Percentiles rank a stretch among this genome's conserved stretches.
phyloP scores from a whole-genome alignment of 1,140 invertebrate species.

The Hesperophylax magnus region DNA sequence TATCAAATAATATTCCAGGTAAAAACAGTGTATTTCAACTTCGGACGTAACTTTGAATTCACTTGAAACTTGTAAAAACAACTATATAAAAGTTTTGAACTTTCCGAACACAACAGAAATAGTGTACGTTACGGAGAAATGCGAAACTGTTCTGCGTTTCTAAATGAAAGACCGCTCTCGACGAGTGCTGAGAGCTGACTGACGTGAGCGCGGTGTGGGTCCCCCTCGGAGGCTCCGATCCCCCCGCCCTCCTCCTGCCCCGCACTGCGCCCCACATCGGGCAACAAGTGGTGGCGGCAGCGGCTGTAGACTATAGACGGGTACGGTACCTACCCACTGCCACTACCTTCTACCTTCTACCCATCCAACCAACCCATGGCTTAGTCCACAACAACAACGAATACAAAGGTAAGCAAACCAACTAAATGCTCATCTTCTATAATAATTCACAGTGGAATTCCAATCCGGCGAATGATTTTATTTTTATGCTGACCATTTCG shows the following conservation, averaged over 20 bases:
- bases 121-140: slow-evolving; percentile 9
- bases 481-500: too few species aligned
- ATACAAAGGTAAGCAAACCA: slow-evolving; percentile 27
- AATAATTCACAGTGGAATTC: slow-evolving; percentile 23
- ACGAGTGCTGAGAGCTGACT: slow-evolving; percentile 50
- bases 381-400: slow-evolving; percentile 21
- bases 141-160: neutral
- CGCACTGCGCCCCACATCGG: neutral
- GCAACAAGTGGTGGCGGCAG: slow-evolving; percentile 33
- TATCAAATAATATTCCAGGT: slow-evolving; percentile 6
- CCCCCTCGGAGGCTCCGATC: slow-evolving; percentile 15
- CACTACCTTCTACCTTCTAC: neutral
- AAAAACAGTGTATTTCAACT: neutral
- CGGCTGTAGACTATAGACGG: neutral
- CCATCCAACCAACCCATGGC: neutral
- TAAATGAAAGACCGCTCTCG: slow-evolving; percentile 38
- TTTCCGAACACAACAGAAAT: slow-evolving; percentile 26
- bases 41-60: neutral
- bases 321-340: neutral
- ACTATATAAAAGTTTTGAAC: slow-evolving; percentile 18
- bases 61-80: neutral
- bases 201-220: slow-evolving; percentile 27
- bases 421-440: slow-evolving; percentile 7
- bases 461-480: neutral
- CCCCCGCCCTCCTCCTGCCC: neutral